phyloP scores from a whole-genome alignment of 2,113 vertebrate species.

The Aegotheles bennettii region DNA sequence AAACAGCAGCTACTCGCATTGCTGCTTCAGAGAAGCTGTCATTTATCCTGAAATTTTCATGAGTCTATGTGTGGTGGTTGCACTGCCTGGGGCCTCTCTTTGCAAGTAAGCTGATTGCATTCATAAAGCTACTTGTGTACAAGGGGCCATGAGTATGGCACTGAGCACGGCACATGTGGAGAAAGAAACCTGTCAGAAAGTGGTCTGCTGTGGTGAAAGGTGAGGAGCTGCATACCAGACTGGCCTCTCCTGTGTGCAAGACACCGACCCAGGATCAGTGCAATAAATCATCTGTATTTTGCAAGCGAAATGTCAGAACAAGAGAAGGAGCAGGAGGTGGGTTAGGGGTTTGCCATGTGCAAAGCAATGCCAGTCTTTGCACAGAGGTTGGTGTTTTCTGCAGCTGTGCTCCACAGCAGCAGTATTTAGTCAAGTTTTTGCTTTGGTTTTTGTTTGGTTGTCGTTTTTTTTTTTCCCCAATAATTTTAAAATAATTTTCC shows the following conservation, averaged over 20 bases:
- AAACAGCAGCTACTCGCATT: not conserved
- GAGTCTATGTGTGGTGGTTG: constrained; percentile 19
- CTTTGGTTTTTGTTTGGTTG: not conserved
- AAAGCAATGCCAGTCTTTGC: not conserved
- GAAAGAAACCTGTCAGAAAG: not conserved
- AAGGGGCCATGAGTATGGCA: not conserved
- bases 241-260: not conserved
- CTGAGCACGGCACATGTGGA: not conserved
- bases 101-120: constrained; percentile 11
- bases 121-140: not conserved
- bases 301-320: not conserved
- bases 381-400: not conserved
- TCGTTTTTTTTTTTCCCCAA: not conserved
- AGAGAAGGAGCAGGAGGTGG: not conserved
- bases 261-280: rapidly evolving
- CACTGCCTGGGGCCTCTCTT: constrained; percentile 24
- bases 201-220: not conserved
- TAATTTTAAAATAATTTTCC: not conserved
- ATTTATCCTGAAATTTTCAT: constrained; percentile 52
- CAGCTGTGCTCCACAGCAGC: not conserved
- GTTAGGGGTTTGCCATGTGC: not conserved
- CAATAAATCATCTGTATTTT: not conserved
- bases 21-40: constrained; percentile 32
- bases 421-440: not conserved
- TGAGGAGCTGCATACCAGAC: not conserved